phyloP scores from a whole-genome alignment of 1,140 invertebrate genomes.

The Sycophaga agraensis region DNA sequence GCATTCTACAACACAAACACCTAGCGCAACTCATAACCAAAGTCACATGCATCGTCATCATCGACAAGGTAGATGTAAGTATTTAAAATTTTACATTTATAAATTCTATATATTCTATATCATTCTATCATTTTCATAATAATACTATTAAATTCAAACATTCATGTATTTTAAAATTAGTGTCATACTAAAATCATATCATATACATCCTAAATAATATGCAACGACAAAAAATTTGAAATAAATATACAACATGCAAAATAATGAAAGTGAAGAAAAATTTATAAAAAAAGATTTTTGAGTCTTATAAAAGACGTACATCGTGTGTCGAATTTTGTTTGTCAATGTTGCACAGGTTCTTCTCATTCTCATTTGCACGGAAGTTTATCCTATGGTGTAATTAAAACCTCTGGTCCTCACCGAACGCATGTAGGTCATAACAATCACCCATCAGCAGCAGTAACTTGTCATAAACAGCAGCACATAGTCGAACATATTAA shows the following conservation, averaged over 20 bases:
- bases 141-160: conserved; percentile 11
- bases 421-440: conserved; percentile 43
- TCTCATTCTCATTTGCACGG: conserved; percentile 45
- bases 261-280: background rate
- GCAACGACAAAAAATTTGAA: no score
- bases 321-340: conserved; percentile 20
- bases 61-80: conserved; percentile 42
- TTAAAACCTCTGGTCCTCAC: conserved; percentile 41
- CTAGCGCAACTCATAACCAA: conserved; percentile 41
- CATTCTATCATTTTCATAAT: conserved; percentile 2
- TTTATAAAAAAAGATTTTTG: background rate
- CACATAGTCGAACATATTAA: conserved; percentile 57
- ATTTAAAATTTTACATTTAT: background rate
- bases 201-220: background rate
- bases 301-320: background rate
- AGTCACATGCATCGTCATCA: conserved; percentile 28
- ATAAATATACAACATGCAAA: background rate
- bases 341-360: conserved; percentile 36
- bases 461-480: conserved; percentile 51
- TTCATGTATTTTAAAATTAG: background rate
- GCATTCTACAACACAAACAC: conserved; percentile 54
- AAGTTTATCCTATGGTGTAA: conserved; percentile 38
- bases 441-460: conserved; percentile 43
- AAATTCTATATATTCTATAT: background rate
- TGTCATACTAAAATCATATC: background rate